Evolutionary conservation across 1,140 invertebrate species (phyloP).

Genomic region (Neodiprion pinetum): DNA sequence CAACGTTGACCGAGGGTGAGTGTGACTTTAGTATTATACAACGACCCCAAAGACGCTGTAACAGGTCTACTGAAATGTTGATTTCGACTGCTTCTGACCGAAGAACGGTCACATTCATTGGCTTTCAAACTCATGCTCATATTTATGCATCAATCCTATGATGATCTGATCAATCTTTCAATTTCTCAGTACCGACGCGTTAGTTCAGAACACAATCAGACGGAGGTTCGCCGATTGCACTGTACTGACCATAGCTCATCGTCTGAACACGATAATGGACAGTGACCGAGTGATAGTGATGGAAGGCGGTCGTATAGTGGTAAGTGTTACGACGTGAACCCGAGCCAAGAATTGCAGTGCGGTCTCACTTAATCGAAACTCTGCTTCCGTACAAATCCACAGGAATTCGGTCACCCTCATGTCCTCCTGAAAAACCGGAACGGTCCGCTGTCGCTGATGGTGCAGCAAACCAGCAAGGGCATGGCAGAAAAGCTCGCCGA

Average conservation of each 20-base stretch:
- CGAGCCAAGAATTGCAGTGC: no score
- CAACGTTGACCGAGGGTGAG: constrained; percentile 59
- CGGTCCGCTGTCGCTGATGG: constrained; percentile 56
- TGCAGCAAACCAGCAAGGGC: constrained; percentile 58
- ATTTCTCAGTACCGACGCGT: constrained; percentile 53
- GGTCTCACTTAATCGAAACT: no score
- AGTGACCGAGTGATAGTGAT: constrained; percentile 70
- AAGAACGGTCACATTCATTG: no score
- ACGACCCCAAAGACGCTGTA: no score
- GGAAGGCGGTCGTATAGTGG: constrained; percentile 68
- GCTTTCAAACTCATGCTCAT: no score
- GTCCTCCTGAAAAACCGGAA: constrained; percentile 59
- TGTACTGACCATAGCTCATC: constrained; percentile 78
- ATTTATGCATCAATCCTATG: no score
- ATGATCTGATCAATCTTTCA: no score
- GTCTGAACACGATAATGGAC: constrained; percentile 76
- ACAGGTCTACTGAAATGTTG: no score
- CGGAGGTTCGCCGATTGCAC: constrained; percentile 63
- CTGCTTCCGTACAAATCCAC: no score
- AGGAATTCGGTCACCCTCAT: constrained; percentile 68
- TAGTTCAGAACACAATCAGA: constrained; percentile 62
- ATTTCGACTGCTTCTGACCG: no score
- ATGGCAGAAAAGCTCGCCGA: constrained; percentile 53
- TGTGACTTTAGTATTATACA: no score
- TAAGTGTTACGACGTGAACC: no score